These are phyloP conservation scores for Perithous albicinctus DNA, from an alignment of 2,888 invertebrate genomes.

Conservation along the genomic window DNA sequence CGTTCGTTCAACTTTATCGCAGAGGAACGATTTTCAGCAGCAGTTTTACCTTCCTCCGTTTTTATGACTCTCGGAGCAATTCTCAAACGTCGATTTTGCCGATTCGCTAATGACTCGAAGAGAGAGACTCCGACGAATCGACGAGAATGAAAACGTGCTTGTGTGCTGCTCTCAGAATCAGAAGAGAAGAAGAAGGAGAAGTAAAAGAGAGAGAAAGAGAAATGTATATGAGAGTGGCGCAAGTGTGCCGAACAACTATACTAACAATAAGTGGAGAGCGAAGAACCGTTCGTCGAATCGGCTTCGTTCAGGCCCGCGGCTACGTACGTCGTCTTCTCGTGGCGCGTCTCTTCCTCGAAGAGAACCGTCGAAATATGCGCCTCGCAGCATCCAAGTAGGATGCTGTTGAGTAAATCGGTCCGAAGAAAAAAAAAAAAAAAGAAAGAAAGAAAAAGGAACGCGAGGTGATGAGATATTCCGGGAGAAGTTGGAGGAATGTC, in stretches of 20 bases:
- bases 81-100: constrained; percentile 48
- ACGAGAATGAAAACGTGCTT: constrained; percentile 10
- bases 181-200: constrained; percentile 23
- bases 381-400: constrained; percentile 16
- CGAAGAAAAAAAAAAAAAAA: background rate
- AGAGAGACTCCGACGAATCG: background rate
- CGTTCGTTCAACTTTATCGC: constrained; percentile 44
- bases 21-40: background rate
- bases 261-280: background rate
- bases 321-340: background rate
- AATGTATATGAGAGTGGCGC: background rate
- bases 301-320: constrained; percentile 15
- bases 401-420: background rate
- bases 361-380: background rate
- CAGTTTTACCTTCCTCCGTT: constrained; percentile 3
- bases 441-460: background rate
- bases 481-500: constrained; percentile 12
- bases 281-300: constrained; percentile 38
- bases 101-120: constrained; percentile 53
- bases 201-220: constrained; percentile 17
- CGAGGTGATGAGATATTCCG: constrained; percentile 25
- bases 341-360: constrained; percentile 35
- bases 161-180: background rate
- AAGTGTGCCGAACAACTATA: constrained; percentile 14
- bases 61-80: constrained; percentile 45